A percentile compares a stretch with the other conserved stretches of the same genome.
Conservation (phyloP, 2,797 vertebrate species). For the Artibeus jamaicensis region DNA sequence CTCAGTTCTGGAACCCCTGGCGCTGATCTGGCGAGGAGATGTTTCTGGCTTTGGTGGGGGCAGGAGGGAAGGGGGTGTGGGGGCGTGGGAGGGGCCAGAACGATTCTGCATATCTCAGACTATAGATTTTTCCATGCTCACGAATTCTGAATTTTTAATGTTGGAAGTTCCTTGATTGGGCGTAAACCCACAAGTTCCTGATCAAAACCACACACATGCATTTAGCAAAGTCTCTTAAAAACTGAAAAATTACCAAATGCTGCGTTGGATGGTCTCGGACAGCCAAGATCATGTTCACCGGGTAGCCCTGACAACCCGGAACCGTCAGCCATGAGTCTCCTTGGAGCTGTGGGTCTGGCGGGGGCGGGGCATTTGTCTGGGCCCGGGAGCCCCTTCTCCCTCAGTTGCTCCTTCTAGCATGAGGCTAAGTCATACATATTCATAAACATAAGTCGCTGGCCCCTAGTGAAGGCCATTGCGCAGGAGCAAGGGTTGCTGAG, state of each 20-base stretch:
- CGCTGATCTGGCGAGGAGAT: not conserved
- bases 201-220: conserved; percentile 64
- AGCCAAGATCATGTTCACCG: not conserved
- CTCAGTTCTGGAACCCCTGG: not conserved
- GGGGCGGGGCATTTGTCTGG: not conserved
- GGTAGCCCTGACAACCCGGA: not conserved
- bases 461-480: not conserved
- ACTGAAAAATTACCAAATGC: conserved; percentile 38
- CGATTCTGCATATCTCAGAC: not conserved
- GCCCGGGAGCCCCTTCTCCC: not conserved
- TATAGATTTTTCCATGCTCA: conserved; percentile 49
- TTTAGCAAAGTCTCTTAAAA: conserved; percentile 60
- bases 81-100: not conserved
- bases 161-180: conserved; percentile 62
- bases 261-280: not conserved
- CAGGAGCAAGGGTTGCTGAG: not conserved
- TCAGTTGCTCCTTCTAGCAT: not conserved
- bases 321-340: not conserved
- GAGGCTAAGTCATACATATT: not conserved
- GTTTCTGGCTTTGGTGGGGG: not conserved
- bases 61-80: not conserved
- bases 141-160: conserved; percentile 75
- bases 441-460: not conserved
- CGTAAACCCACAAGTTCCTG: conserved; percentile 72
- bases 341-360: not conserved